phyloP scores from a whole-genome alignment of 2,113 vertebrate genomes.

The Xenotilapia leptura region DNA sequence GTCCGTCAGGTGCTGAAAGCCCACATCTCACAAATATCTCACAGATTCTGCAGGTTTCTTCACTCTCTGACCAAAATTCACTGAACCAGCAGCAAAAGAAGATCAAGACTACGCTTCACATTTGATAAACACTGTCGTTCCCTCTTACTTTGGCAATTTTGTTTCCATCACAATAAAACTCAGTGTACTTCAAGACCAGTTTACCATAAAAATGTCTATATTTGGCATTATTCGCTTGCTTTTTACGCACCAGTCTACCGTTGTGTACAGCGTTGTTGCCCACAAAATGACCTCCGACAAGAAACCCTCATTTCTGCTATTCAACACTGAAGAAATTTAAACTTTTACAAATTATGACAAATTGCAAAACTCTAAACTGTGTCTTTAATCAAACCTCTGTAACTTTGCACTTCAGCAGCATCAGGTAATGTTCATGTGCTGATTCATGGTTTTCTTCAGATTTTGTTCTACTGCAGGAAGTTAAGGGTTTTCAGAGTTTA shows the following conservation, averaged over 20 bases:
- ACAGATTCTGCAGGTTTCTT: not conserved
- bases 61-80: not conserved
- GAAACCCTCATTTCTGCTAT: not conserved
- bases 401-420: not conserved
- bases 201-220: not conserved
- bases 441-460: not conserved
- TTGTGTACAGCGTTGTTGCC: not conserved
- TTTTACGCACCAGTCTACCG: not conserved
- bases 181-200: not conserved
- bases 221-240: not conserved
- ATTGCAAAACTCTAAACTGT: not conserved
- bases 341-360: not conserved
- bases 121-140: not conserved
- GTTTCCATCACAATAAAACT: not conserved
- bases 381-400: not conserved
- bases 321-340: not conserved
- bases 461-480: not conserved
- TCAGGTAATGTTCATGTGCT: not conserved
- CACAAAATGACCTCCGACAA: not conserved
- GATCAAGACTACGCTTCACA: not conserved
- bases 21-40: not conserved
- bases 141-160: not conserved
- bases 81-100: not conserved
- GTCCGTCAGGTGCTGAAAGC: not conserved
- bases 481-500: not conserved